phyloP scores from a whole-genome alignment of 2,113 vertebrate species.

The Numenius arquata region DNA sequence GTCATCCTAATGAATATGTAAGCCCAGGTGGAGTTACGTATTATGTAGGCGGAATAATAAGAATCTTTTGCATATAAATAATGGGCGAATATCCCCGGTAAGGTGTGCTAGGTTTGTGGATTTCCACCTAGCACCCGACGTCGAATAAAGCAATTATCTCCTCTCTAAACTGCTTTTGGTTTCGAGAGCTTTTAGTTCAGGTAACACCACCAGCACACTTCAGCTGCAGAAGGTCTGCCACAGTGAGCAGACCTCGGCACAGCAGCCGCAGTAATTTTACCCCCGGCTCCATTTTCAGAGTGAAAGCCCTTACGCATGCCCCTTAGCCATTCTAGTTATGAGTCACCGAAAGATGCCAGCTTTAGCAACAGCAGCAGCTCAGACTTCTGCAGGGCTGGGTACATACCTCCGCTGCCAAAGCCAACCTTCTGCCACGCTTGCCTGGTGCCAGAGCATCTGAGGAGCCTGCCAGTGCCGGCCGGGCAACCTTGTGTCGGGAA shows the following conservation, averaged over 20 bases:
- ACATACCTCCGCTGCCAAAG: neutral
- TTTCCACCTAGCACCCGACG: no score
- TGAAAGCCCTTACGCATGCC: rapidly evolving
- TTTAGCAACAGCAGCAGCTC: neutral
- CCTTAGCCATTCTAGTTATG: neutral
- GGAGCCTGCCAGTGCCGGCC: rapidly evolving
- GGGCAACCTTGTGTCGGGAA: neutral
- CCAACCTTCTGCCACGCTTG: neutral
- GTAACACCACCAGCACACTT: no score
- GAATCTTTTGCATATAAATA: no score
- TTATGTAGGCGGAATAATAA: no score
- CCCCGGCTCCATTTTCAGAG: neutral
- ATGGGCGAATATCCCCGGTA: no score
- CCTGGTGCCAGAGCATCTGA: neutral
- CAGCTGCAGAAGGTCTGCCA: neutral
- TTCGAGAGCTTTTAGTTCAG: no score
- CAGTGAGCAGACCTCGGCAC: neutral
- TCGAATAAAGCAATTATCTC: no score
- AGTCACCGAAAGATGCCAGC: neutral
- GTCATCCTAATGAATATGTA: no score
- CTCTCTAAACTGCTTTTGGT: no score
- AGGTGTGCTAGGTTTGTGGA: no score
- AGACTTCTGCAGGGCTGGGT: neutral
- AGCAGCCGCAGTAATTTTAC: neutral
- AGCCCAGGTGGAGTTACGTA: no score